Conservation (phyloP, 2,797 vertebrate genomes). For the Chloroceryle inda region DNA sequence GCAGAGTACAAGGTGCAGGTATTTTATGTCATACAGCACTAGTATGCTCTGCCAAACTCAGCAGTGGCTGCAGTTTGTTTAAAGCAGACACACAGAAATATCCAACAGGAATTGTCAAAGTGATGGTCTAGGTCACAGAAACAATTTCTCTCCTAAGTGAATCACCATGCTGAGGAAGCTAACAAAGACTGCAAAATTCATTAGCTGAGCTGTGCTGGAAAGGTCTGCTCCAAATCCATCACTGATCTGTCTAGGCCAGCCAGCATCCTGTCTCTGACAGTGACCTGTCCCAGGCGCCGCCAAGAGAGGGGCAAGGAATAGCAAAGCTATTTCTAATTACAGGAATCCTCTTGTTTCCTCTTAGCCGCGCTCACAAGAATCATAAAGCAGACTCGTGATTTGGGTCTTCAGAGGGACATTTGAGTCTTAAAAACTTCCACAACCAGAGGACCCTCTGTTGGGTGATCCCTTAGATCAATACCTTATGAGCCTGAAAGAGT, state of each 20-base stretch:
- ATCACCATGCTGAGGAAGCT: not conserved
- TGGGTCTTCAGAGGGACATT: not conserved
- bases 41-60: not conserved
- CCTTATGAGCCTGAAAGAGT: not conserved
- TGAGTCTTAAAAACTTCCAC: not conserved
- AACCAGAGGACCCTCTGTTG: not conserved
- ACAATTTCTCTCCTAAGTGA: constrained; percentile 24
- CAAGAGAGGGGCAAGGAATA: not conserved
- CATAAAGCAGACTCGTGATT: not conserved
- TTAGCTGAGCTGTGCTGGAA: constrained; percentile 35
- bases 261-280: constrained; percentile 23
- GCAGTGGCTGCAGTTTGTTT: not conserved
- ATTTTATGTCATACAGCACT: not conserved
- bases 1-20: not conserved
- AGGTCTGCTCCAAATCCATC: constrained; percentile 21
- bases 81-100: not conserved
- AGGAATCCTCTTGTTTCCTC: not conserved
- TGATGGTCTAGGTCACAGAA: constrained; percentile 2
- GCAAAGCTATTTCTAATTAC: not conserved
- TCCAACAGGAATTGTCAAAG: not conserved
- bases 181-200: constrained; percentile 42
- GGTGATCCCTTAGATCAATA: not conserved
- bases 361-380: not conserved
- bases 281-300: not conserved
- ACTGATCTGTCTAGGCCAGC: not conserved